Conservation (phyloP, 2,888 invertebrate genomes). For the Drosophila bunnanda region DNA sequence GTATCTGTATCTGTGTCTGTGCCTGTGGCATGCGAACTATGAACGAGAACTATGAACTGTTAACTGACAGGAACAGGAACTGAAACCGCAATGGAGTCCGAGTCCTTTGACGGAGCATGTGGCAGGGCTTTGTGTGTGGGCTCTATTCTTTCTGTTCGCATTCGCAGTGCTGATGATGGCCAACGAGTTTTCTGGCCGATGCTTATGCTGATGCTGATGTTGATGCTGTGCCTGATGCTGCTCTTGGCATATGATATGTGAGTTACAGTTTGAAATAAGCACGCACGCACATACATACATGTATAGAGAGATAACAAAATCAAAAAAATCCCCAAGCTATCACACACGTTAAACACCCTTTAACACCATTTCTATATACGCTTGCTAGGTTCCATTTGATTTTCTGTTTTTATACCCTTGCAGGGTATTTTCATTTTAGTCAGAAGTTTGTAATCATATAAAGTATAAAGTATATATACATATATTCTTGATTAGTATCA, state of each 20-base stretch:
- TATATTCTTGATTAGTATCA: no score
- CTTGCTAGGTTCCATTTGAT: no score
- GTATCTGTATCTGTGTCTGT: neutral
- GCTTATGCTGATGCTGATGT: neutral
- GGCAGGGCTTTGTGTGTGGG: slow-evolving; percentile 20
- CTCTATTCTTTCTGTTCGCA: slow-evolving; percentile 43
- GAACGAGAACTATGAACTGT: slow-evolving; percentile 46
- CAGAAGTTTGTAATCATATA: no score
- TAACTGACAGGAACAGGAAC: slow-evolving; percentile 60
- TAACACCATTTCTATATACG: slow-evolving; percentile 15
- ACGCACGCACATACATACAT: slow-evolving; percentile 46
- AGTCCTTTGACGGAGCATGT: slow-evolving; percentile 30
- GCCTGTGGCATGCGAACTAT: slow-evolving; percentile 56
- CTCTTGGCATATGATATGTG: slow-evolving; percentile 46
- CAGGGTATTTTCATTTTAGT: no score
- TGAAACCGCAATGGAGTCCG: slow-evolving; percentile 55
- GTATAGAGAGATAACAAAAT: slow-evolving; percentile 29
- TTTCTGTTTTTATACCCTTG: no score
- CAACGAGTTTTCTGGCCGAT: slow-evolving; percentile 13
- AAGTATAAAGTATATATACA: no score
- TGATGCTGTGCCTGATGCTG: slow-evolving; percentile 28
- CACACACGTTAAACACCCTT: slow-evolving; percentile 12
- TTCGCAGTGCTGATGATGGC: slow-evolving; percentile 47
- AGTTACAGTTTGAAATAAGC: slow-evolving; percentile 56
- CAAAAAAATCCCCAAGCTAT: slow-evolving; percentile 7